Evolutionary conservation across 2,888 invertebrate genomes (phyloP), one percentile per base, ranked within the genome.

Genomic region (Onthophagus sagittarius): DNA sequence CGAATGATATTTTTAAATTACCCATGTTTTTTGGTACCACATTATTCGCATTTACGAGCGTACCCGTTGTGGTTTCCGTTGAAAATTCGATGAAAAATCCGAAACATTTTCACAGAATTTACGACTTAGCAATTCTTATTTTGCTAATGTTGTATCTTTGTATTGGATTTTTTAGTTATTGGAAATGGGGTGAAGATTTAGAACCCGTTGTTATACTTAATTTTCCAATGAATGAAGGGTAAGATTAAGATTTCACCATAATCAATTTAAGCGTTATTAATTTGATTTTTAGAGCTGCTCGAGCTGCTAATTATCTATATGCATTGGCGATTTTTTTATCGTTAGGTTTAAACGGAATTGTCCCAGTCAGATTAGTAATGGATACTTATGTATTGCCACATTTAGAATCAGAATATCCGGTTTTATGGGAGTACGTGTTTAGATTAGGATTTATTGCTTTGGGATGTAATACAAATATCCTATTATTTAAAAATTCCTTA

Each of bases 51-150:
- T 71, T 71, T 63, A 15, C 71, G 1, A 14, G 15, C 0, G 71
- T 71, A 11, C 15, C 71, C 31, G 71, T 71, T 15, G 63, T 62
- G 15, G 13, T 31, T 23, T 23, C 15, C 23, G 67, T 67, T 31
- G 67, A 67, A 23, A 31, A 31, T 31, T 6, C 15, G 9, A 67
- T 67, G 67, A 67, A 31, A 32, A 15, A 67, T 15, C 67, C 67
- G 13, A 23, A 83, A 6, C 23, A 23, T 23, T 72, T 78, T 1
- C 77, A 79, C 3, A 84, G 86, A 13, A 64, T 71, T 3, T 89
- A 88, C 78, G 84, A 86, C 62, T 81, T 84, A 13, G 77, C 23
- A n/a, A 7, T 67, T 23, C 15, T 2, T 5, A 5, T 67, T 14
- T 31, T 67, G n/a, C 5, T 67, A 5, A 23, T 67, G 5, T 0